Evolutionary conservation across 2,113 vertebrate genomes (phyloP), one percentile per base, ranked within the genome.

Genomic region (Periophthalmodon schlosseri): DNA sequence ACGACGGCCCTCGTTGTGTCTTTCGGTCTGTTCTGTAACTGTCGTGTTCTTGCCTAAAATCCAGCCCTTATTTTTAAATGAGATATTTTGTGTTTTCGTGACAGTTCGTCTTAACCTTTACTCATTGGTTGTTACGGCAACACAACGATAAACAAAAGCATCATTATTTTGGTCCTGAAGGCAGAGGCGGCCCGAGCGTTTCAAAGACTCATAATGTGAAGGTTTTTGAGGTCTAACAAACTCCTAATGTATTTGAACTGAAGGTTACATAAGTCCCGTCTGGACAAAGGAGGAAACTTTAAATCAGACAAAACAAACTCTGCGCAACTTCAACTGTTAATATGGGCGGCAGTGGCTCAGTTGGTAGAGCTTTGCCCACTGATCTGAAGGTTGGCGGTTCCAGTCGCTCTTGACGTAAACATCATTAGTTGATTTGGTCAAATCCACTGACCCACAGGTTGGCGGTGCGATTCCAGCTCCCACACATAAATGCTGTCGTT

Each of bases 1-100:
- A 65, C 34, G 6, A 2, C 14, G 39, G 50, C 84, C 73, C 65
- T 75, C 54, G 14, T 74, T 73, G 58, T 65, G 23, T 77, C 80
- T 73, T 69, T 71, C 9, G 3, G 23, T 78, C 52, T 68, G 54
- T 20, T 80, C 58, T 46, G 7, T 52, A 20, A 52, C 15, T 20
- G 21, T 2, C 4, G 0, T 28, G 4, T 20, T 63, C 16, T 3
- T n/a, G 61, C 9, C 61, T 64, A 3, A 39, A 10, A 20, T 10
- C 18, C 33, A 34, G 16, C 11, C 16, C 18, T 65, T 61, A 18
- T 54, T 8, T 63, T 33, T 63, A 34, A 28, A 63, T 23, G 5
- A 39, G 63, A n/a, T 39, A 44, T 65, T 65, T 65, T 21, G 34
- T 20, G 16, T 64, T 4, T 64, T 20, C 7, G 16, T 64, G 61